A percentile compares a stretch with the other conserved stretches of the same genome.
These are phyloP conservation scores for Coregonus ussuriensis DNA, from an alignment of 2,797 vertebrate genomes.

Conservation along the genomic window DNA sequence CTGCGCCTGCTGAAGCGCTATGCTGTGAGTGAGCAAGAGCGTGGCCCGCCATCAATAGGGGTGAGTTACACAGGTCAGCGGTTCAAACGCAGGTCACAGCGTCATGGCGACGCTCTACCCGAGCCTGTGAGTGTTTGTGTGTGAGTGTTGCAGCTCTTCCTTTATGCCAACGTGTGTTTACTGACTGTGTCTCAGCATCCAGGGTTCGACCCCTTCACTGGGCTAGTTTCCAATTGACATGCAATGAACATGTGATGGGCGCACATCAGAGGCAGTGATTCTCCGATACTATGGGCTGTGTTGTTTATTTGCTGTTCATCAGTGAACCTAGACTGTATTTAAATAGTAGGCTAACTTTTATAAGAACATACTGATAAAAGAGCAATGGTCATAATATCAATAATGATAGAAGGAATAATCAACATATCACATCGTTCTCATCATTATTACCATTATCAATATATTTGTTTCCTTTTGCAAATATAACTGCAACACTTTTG, in stretches of 20 bases:
- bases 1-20: constrained; percentile 65
- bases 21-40: constrained; percentile 45
- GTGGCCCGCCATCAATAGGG: constrained; percentile 74
- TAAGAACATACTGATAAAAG: too few species aligned
- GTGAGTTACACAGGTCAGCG: constrained; percentile 78
- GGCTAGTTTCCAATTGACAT: not conserved
- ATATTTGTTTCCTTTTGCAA: too few species aligned
- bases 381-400: too few species aligned
- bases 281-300: too few species aligned
- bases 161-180: not conserved
- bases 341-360: too few species aligned
- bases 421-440: too few species aligned
- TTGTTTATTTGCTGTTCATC: too few species aligned
- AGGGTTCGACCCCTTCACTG: not conserved
- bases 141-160: not conserved
- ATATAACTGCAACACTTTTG: too few species aligned
- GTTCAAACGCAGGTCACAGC: constrained; percentile 80
- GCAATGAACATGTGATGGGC: not conserved
- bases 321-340: too few species aligned
- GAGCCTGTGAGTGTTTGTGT: not conserved
- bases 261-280: not conserved
- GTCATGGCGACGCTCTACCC: constrained; percentile 39
- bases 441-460: not conserved
- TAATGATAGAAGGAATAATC: too few species aligned
- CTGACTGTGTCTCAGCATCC: not conserved